Percentiles rank a stretch among this genome's conserved stretches.
These are phyloP conservation scores for Eristalinus aeneus DNA, from an alignment of 2,888 invertebrate genomes.

Conservation along the genomic window DNA sequence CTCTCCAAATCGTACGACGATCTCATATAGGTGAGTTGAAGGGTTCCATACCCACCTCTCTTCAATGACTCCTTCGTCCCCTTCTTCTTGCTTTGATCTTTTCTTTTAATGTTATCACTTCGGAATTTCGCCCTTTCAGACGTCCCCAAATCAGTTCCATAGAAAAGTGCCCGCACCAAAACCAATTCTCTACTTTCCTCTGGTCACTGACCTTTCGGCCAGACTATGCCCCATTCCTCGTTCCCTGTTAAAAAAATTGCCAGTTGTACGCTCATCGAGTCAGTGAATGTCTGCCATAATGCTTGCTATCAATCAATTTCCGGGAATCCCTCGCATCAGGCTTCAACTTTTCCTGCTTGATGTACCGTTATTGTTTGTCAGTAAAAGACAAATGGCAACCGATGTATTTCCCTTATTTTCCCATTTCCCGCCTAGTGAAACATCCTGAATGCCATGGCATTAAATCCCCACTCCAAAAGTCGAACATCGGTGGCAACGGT, in stretches of 20 bases:
- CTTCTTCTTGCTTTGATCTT: too few species aligned
- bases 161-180: background rate
- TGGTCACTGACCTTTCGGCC: background rate
- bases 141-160: too few species aligned
- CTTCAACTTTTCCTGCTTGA: slow-evolving; percentile 1
- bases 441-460: slow-evolving; percentile 18
- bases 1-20: too few species aligned
- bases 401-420: slow-evolving; percentile 42
- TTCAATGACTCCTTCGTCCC: too few species aligned
- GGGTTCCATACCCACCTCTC: too few species aligned
- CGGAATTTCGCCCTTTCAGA: too few species aligned
- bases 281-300: slow-evolving; percentile 39
- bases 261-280: slow-evolving; percentile 25
- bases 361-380: slow-evolving; percentile 46
- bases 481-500: background rate
- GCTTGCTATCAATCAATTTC: slow-evolving; percentile 44
- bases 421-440: slow-evolving; percentile 27
- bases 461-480: background rate
- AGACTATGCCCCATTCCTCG: background rate
- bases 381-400: slow-evolving; percentile 51
- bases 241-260: slow-evolving; percentile 12
- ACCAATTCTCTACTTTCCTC: background rate
- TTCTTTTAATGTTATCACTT: too few species aligned
- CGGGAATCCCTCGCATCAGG: slow-evolving; percentile 25
- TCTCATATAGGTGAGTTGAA: too few species aligned